Evolutionary conservation across 2,797 vertebrate species (phyloP).

Genomic region (Semaprochilodus insignis): DNA sequence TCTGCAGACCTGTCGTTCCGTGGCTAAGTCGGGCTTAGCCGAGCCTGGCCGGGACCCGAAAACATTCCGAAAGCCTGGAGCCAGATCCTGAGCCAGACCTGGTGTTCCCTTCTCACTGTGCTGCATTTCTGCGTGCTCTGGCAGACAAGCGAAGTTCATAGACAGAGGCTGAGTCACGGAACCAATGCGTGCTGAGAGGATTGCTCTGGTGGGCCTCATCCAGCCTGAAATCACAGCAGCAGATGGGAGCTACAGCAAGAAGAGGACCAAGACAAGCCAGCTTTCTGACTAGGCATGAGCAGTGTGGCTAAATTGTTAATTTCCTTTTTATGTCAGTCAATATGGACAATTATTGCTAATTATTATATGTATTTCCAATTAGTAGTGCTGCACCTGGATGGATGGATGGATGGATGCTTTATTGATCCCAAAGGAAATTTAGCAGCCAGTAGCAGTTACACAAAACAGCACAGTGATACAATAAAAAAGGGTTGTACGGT

Average conservation of each 20-base stretch:
- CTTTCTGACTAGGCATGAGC: background rate
- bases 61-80: background rate
- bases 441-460: too few relatives aligned
- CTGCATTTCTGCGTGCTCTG: conserved; percentile 31
- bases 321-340: background rate
- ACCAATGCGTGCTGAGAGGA: conserved; percentile 1
- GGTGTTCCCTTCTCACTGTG: background rate
- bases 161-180: conserved; percentile 12
- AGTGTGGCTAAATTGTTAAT: background rate
- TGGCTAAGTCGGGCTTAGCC: background rate
- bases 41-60: background rate
- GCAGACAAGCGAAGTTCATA: conserved; percentile 26
- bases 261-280: background rate
- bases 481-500: too few relatives aligned
- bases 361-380: background rate
- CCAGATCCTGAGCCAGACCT: background rate
- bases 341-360: background rate
- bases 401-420: too few relatives aligned
- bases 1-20: background rate
- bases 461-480: too few relatives aligned
- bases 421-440: too few relatives aligned
- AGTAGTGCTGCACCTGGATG: too few relatives aligned
- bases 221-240: conserved; percentile 16
- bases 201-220: background rate
- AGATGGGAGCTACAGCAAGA: background rate